Conservation (phyloP, 2,888 invertebrate genomes). For the Tenthredo amoena region DNA sequence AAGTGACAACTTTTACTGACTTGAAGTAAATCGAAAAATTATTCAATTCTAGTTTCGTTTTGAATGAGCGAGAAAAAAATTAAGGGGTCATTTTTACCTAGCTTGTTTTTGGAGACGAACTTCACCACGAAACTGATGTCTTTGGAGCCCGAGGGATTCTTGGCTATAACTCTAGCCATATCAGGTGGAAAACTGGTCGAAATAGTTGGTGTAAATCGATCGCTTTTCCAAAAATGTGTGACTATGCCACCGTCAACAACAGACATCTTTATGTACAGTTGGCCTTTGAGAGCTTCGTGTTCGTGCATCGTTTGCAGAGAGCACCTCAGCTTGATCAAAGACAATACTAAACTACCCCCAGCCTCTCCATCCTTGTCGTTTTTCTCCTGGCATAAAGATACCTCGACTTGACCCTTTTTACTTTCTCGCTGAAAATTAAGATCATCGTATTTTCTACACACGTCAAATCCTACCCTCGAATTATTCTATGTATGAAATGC, state of each 20-base stretch:
- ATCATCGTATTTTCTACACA: neutral
- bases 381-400: constrained; percentile 83
- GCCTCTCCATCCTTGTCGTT: constrained; percentile 83
- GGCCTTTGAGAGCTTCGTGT: constrained; percentile 85
- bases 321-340: constrained; percentile 83
- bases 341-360: constrained; percentile 83
- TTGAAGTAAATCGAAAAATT: neutral
- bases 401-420: constrained; percentile 85
- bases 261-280: constrained; percentile 88
- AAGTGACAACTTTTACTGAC: too few species aligned
- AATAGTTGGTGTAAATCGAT: constrained; percentile 86
- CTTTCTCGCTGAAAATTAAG: constrained; percentile 81
- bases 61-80: neutral
- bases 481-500: neutral
- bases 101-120: constrained; percentile 83
- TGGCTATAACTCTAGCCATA: constrained; percentile 82
- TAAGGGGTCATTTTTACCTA: constrained; percentile 75
- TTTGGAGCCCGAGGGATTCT: constrained; percentile 82
- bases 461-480: neutral
- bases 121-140: constrained; percentile 84
- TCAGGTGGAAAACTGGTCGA: constrained; percentile 88
- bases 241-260: constrained; percentile 84
- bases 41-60: neutral
- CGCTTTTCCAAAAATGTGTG: constrained; percentile 85
- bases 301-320: constrained; percentile 87